These are phyloP conservation scores for Heteronetta atricapilla DNA, from an alignment of 2,113 vertebrate genomes.

Conservation along the genomic window DNA sequence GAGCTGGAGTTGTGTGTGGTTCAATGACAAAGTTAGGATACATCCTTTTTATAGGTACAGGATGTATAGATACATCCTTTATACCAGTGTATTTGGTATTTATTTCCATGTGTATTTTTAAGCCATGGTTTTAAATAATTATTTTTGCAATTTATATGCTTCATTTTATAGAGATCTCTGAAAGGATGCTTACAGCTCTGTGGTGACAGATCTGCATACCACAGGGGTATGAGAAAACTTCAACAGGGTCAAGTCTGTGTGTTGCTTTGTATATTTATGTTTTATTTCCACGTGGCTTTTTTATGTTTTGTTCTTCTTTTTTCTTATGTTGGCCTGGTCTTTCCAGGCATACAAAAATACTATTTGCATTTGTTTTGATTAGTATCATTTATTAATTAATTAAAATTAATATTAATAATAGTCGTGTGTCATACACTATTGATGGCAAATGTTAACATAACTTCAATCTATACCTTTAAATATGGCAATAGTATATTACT, in stretches of 20 bases:
- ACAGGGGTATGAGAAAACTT: not conserved
- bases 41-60: not conserved
- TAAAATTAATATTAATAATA: not conserved
- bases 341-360: not conserved
- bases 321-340: not conserved
- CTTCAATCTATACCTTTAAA: not conserved
- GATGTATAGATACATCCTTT: not conserved
- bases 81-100: not conserved
- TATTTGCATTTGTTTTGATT: not conserved
- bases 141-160: not conserved
- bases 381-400: not conserved
- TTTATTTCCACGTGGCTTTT: not conserved
- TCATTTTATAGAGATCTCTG: not conserved
- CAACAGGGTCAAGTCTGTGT: not conserved
- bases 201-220: not conserved
- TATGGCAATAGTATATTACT: not conserved
- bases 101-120: not conserved
- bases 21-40: not conserved
- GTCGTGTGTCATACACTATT: too few relatives aligned
- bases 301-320: not conserved
- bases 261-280: not conserved
- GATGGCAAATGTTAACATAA: not conserved
- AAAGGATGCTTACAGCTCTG: not conserved
- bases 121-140: not conserved
- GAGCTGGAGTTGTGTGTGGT: not conserved